Percentiles rank a stretch among this genome's conserved stretches.
Evolutionary conservation across 1,140 invertebrate genomes (phyloP).

Genomic region (Gonioctena quinquepunctata): DNA sequence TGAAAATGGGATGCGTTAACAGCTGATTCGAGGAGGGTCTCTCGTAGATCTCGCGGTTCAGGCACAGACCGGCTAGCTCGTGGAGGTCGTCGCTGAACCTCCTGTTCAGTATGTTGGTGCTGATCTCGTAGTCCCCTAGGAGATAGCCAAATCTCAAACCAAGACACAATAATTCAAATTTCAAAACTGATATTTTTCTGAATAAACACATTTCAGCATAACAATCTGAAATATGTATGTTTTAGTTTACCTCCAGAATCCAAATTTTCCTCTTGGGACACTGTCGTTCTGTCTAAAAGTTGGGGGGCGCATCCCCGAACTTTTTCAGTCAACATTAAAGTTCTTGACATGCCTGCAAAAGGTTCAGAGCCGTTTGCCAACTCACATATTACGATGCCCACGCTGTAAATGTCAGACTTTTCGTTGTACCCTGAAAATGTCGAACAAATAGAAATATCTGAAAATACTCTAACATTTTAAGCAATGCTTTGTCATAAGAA

Average conservation of each 20-base stretch:
- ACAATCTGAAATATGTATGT: too few relatives aligned
- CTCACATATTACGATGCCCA: constrained; percentile 87
- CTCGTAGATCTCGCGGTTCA: constrained; percentile 66
- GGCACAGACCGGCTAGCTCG: constrained; percentile 72
- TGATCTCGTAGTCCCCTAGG: constrained; percentile 44
- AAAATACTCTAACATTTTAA: too few relatives aligned
- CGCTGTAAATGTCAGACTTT: constrained; percentile 88
- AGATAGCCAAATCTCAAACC: constrained; percentile 2
- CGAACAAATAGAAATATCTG: background rate
- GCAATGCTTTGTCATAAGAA: too few relatives aligned
- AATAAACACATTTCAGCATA: too few relatives aligned
- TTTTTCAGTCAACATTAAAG: constrained; percentile 89
- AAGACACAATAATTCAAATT: too few relatives aligned
- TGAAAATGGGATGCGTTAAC: constrained; percentile 76
- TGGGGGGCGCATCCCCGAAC: constrained; percentile 77
- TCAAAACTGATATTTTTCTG: too few relatives aligned
- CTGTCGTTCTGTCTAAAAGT: constrained; percentile 77
- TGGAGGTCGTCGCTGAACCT: constrained; percentile 77
- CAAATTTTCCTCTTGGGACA: constrained; percentile 61
- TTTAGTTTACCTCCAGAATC: constrained; percentile 55
- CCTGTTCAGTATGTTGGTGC: constrained; percentile 55
- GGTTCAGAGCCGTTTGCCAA: constrained; percentile 87
- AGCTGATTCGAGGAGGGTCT: constrained; percentile 69
- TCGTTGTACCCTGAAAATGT: constrained; percentile 78
- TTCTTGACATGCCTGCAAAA: constrained; percentile 79